phyloP scores from a whole-genome alignment of 2,888 invertebrate species.

The Bombylius discolor region DNA sequence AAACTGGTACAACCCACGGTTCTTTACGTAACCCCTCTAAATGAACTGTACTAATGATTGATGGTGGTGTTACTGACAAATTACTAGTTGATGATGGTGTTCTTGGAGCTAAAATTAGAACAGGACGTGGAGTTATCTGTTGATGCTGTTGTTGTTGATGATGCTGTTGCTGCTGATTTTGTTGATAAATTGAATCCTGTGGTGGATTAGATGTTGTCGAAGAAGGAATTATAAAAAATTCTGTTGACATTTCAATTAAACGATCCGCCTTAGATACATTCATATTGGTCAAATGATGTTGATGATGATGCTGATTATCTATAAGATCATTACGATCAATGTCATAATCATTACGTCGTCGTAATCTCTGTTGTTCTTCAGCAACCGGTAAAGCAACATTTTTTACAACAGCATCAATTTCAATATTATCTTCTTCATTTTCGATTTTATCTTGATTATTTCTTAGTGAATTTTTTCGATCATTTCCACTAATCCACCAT shows the following conservation, averaged over 20 bases:
- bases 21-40: constrained; percentile 49
- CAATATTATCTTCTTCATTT: not conserved
- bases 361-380: constrained; percentile 3
- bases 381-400: constrained; percentile 6
- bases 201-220: constrained; percentile 30
- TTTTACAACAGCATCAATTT: not conserved
- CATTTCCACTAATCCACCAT: too few relatives aligned
- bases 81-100: constrained; percentile 15
- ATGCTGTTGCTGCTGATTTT: constrained; percentile 26
- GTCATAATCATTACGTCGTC: constrained; percentile 7
- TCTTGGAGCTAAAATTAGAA: constrained; percentile 22
- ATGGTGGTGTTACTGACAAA: constrained; percentile 22
- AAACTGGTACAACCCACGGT: constrained; percentile 81
- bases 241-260: constrained; percentile 65
- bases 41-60: constrained; percentile 28
- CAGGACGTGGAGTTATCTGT: constrained; percentile 22
- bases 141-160: constrained; percentile 26
- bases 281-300: constrained; percentile 2
- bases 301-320: not conserved
- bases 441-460: not conserved
- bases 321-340: constrained; percentile 6
- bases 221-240: constrained; percentile 66
- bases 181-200: constrained; percentile 13
- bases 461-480: too few relatives aligned
- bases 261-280: constrained; percentile 38